A percentile compares a stretch with the other conserved stretches of the same genome.
Conservation (phyloP, 2,113 vertebrate genomes). For the Xenopus laevis region DNA sequence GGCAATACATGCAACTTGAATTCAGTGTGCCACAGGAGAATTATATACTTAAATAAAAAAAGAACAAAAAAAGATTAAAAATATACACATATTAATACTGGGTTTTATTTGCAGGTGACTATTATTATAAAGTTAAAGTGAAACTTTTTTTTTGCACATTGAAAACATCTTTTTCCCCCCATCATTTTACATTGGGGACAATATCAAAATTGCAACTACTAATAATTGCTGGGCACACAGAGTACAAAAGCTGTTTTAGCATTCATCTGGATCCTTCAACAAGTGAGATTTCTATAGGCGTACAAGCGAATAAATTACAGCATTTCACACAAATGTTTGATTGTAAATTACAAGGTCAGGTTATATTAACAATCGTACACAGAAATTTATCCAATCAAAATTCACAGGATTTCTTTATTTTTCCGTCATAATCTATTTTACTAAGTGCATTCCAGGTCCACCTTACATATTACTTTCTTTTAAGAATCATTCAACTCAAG, state of each 20-base stretch:
- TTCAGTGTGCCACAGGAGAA: constrained; percentile 47
- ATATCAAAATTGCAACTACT: constrained; percentile 76
- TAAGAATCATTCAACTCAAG: constrained; percentile 16
- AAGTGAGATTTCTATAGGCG: constrained; percentile 68
- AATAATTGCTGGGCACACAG: constrained; percentile 71
- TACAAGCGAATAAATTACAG: constrained; percentile 87
- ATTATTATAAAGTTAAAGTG: constrained; percentile 58
- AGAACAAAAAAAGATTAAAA: background rate
- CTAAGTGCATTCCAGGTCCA: background rate
- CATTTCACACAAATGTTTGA: constrained; percentile 67
- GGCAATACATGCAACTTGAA: constrained; percentile 55
- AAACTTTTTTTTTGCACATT: constrained; percentile 58
- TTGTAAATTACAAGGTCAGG: constrained; percentile 67
- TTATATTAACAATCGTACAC: constrained; percentile 62
- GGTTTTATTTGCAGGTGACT: constrained; percentile 50
- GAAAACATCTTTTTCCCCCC: constrained; percentile 60
- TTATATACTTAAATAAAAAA: constrained; percentile 49
- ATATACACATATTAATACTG: constrained; percentile 49
- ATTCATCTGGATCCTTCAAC: constrained; percentile 71
- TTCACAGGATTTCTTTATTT: constrained; percentile 58
- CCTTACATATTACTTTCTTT: constrained; percentile 1
- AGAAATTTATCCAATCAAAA: constrained; percentile 65
- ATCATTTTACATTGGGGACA: constrained; percentile 78
- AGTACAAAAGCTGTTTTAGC: constrained; percentile 74
- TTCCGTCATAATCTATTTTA: constrained; percentile 34